Conservation (phyloP, 2,888 invertebrate genomes). For the Drosophila paucipuncta region DNA sequence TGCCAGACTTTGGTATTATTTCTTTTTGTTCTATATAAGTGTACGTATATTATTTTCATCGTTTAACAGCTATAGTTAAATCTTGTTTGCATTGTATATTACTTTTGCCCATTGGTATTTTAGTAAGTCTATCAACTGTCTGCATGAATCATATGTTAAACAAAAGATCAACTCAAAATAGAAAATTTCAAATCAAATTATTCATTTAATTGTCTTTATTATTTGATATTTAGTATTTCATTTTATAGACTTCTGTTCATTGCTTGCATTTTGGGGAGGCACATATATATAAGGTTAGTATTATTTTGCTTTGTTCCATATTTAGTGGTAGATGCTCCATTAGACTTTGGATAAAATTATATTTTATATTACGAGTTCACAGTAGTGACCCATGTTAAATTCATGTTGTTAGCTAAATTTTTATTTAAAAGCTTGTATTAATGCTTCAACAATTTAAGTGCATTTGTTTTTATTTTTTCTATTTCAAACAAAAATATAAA, state of each 20-base stretch:
- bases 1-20: slow-evolving; percentile 53
- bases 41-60: slow-evolving; percentile 48
- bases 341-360: slow-evolving; percentile 39
- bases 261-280: slow-evolving; percentile 56
- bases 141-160: slow-evolving; percentile 22
- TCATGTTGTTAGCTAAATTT: slow-evolving; percentile 29
- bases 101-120: slow-evolving; percentile 19
- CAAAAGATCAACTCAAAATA: slow-evolving; percentile 33
- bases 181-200: slow-evolving; percentile 8
- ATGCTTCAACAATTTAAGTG: slow-evolving; percentile 45
- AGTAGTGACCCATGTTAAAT: slow-evolving; percentile 37
- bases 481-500: slow-evolving; percentile 2
- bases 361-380: slow-evolving; percentile 26
- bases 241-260: slow-evolving; percentile 50
- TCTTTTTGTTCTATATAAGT: slow-evolving; percentile 47
- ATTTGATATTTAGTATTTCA: slow-evolving; percentile 17
- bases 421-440: slow-evolving; percentile 8
- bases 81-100: slow-evolving; percentile 22
- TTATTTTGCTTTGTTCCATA: slow-evolving; percentile 40
- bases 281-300: slow-evolving; percentile 60
- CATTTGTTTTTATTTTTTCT: slow-evolving; percentile 5
- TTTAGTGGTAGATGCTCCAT: slow-evolving; percentile 24
- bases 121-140: slow-evolving; percentile 38
- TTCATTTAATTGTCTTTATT: slow-evolving; percentile 5
- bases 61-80: slow-evolving; percentile 43